phyloP scores from a whole-genome alignment of 2,113 vertebrate species.

The Nasalis larvatus region DNA sequence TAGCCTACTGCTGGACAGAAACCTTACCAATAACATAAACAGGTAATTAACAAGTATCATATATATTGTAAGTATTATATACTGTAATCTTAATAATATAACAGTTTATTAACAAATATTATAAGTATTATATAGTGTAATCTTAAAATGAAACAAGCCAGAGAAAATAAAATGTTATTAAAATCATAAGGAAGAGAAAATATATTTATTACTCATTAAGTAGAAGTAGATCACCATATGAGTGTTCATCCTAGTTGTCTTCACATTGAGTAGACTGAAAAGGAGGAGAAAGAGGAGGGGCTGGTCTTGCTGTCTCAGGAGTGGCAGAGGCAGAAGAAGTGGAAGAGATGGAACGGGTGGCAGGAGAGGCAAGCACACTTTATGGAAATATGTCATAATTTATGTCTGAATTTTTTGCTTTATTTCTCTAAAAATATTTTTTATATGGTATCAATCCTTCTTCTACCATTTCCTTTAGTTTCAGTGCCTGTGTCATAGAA shows the following conservation, averaged over 20 bases:
- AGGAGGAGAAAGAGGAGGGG: neutral
- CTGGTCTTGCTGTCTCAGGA: neutral
- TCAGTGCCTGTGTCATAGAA: neutral
- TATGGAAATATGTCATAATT: neutral
- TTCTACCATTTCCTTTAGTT: neutral
- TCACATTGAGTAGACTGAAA: neutral
- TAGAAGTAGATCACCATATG: neutral
- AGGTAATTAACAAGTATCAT: neutral
- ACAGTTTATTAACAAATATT: neutral
- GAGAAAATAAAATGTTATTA: neutral
- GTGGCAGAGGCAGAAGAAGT: neutral
- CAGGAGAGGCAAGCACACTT: neutral
- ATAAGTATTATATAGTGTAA: neutral
- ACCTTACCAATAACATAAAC: neutral
- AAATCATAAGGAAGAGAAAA: neutral
- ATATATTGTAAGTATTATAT: neutral
- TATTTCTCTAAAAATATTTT: neutral
- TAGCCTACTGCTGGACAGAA: neutral
- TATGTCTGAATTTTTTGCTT: neutral
- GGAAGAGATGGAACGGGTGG: neutral
- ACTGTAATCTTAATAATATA: neutral
- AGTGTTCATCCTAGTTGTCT: neutral
- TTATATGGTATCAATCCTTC: neutral
- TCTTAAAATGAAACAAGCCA: neutral
- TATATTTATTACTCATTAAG: neutral